These are phyloP conservation scores for Sebastes diaconus DNA, from an alignment of 2,797 vertebrate genomes.

Conservation along the genomic window DNA sequence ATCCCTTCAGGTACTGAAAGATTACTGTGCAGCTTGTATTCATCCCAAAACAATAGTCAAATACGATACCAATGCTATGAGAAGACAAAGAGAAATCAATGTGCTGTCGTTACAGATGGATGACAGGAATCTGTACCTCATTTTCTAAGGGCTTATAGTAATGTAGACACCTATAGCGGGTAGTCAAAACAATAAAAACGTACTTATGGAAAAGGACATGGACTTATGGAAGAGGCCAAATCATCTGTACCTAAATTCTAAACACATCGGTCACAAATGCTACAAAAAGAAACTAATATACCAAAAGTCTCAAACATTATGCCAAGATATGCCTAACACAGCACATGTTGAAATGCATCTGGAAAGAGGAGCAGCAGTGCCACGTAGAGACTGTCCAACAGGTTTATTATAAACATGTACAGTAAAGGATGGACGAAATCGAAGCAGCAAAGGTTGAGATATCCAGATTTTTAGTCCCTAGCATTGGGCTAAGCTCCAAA, in stretches of 20 bases:
- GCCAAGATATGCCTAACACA: neutral
- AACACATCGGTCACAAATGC: neutral
- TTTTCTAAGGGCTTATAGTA: neutral
- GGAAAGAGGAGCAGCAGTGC: neutral
- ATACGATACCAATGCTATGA: constrained; percentile 30
- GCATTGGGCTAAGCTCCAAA: neutral
- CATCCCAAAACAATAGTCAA: constrained; percentile 38
- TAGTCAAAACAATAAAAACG: neutral
- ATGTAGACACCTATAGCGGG: neutral
- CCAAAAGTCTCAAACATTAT: neutral
- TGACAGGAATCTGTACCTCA: neutral
- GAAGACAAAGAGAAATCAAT: constrained; percentile 32
- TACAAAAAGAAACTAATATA: neutral
- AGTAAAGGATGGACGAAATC: no score
- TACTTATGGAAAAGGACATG: neutral
- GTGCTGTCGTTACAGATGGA: neutral
- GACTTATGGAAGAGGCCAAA: neutral
- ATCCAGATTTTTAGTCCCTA: neutral
- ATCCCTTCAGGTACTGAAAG: constrained; percentile 47
- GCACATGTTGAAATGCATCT: neutral
- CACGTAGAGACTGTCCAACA: neutral
- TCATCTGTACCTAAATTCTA: neutral
- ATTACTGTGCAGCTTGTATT: constrained; percentile 12
- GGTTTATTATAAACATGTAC: no score
- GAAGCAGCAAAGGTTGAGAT: neutral